Evolutionary conservation across 2,888 invertebrate species (phyloP), one percentile per base, ranked within the genome.

Genomic region (Thera obeliscata): DNA sequence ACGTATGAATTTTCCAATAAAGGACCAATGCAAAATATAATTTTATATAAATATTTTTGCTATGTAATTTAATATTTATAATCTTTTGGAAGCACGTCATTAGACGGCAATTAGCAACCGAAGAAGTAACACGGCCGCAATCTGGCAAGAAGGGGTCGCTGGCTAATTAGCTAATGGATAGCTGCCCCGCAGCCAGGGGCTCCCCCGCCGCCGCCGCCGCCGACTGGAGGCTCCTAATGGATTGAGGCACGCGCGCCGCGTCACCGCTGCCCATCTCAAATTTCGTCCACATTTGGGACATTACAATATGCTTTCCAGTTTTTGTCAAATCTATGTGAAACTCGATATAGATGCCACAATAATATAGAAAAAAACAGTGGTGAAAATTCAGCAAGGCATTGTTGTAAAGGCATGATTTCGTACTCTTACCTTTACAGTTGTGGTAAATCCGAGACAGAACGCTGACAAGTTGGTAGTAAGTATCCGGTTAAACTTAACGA

Each of bases 101-200:
- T 66, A 69, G 79, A 81, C 81, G 85, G 84, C 91, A 91, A 91
- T 91, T 91, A 91, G 87, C 81, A 82, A 81, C 76, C 78, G 80
- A 87, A 89, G 89, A 85, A 85, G 78, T 77, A 81, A 75, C 75
- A 74, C 74, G 82, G 85, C 81, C 87, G 87, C 89, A 91, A 92
- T 92, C 91, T 91, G 90, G 87, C 78, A 87, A 87, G 89, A 89
- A 91, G 89, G 91, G 90, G 89, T 77, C 77, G 77, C 78, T 78
- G 75, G 83, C 83, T 93, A 93, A 93, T 93, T 93, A 93, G 87
- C 87, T 93, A 93, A 93, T 93, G 93, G 93, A 88, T 63, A 72
- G 71, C 66, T 70, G 73, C 67, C 79, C 78, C 79, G 52, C 52
- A 52, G 52, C 81, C 79, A 78, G 8, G 38, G 6, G 9, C 9